Evolutionary conservation across 1,140 invertebrate species (phyloP), one percentile per base, ranked within the genome.

Genomic region (Polypedilum pembai): DNA sequence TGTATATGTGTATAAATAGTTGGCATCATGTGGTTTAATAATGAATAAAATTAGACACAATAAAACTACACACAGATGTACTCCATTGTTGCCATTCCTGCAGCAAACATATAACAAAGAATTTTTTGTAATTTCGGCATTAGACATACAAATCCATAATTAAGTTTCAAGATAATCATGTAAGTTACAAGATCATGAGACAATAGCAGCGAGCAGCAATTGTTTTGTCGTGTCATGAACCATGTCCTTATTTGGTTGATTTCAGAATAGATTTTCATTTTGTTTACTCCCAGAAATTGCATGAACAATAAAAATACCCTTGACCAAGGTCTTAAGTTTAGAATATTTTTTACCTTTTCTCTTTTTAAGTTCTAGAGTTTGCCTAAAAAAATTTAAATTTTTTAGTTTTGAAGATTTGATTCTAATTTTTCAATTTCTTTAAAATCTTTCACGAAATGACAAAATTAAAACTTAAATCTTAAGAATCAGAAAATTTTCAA

Each of bases 161-260:
- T 33, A 33, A 33, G 24, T 33, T 33, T 33, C 24, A 1, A 33
- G 24, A 33, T 33, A 33, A 33, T 33, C 24, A 56, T 56, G 45
- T 56, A 56, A 56, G 45, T 56, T n/a, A 56, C 45, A 56, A n/a
- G 8, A 56, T 56, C n/a, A n/a, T 56, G 45, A 56, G 45, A 56
- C 45, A 56, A 56, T 56, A 56, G 45, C n/a, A 33, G 24, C 45
- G 12, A 56, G n/a, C n/a, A n/a, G 45, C n/a, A 33, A 56, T 56
- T 56, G 45, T 56, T 18, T 69, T 69, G 8, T 18, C 20, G 17
- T n/a, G 18, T 69, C 65, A 69, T 69, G 65, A 21, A 21, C 15
- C 20, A 8, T 69, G 65, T 69, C 65, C 65, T 69, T 69, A 20
- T 69, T 69, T 18, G 65, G 65, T 8, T 20, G 24, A n/a, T 21